Evolutionary conservation across 2,113 vertebrate genomes (phyloP), one percentile per base, ranked within the genome.

Genomic region (Peromyscus polionotus): DNA sequence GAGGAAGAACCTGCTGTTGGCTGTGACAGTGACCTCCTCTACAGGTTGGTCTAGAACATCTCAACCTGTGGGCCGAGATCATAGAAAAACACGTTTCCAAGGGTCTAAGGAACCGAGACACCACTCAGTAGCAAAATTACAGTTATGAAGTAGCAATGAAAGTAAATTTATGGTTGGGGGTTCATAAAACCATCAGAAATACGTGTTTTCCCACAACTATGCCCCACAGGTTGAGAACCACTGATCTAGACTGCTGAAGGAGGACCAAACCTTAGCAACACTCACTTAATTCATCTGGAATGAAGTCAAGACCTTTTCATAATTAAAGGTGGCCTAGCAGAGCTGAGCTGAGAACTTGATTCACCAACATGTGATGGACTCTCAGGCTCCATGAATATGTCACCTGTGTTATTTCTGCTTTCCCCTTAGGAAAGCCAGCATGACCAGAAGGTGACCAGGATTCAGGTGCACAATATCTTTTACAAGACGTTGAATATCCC

Each of bases 251-350:
- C 76, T 57, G 28, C 22, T 75, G 42, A 42, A 17, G 36, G 9
- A 33, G 45, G 45, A 14, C n/a, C 45, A 79, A 65, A 22, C 45
- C 59, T 14, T 10, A 86, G 20, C 72, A 70, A 39, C 36, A 89
- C 36, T 90, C 84, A 90, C 36, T 79, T 68, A 86, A 57, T 57
- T 96, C 63, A 24, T 31, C 61, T 88, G 26, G 7, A 87, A 87
- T 45, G 20, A 1, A 96, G 13, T 68, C 39, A 63, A 6, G 36
- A 36, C 39, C 31, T 88, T 83, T 94, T 33, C 9, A 9, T 88
- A 92, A 51, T 75, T 79, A 84, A 93, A 93, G 13, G 9, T 72
- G 28, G 16, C 48, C 20, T 31, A 63, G 26, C 17, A 5, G 12
- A 51, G 19, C 72, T 48, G 61, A 91, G 26, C 26, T 97, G n/a